Conservation (phyloP, 2,797 vertebrate genomes). For the Peromyscus aztecus region DNA sequence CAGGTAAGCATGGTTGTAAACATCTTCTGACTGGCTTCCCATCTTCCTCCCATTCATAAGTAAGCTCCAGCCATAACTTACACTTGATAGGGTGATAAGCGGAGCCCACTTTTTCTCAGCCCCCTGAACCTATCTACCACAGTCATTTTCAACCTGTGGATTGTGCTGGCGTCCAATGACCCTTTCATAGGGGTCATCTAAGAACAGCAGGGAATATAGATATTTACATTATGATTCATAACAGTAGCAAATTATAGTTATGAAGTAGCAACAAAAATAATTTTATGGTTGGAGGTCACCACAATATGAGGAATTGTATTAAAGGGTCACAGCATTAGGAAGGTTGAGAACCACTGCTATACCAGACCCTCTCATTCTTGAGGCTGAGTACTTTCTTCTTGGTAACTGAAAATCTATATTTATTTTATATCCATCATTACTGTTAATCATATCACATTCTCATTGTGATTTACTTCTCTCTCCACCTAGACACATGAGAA, state of each 20-base stretch:
- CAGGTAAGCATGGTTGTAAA: background rate
- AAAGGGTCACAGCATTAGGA: background rate
- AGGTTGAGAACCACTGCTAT: background rate
- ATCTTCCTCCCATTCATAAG: background rate
- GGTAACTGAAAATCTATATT: background rate
- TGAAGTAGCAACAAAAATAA: background rate
- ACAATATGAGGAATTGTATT: background rate
- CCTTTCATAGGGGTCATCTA: background rate
- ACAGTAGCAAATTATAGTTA: background rate
- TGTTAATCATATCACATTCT: background rate
- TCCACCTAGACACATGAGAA: background rate
- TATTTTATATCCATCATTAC: background rate
- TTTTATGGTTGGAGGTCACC: background rate
- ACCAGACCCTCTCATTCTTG: background rate
- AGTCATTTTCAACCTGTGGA: background rate
- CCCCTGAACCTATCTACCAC: background rate
- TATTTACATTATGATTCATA: background rate
- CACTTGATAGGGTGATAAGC: accelerated
- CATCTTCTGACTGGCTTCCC: background rate
- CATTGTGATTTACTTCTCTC: background rate
- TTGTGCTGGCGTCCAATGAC: background rate
- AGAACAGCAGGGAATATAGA: background rate
- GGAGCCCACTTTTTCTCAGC: background rate
- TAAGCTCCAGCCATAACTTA: background rate
- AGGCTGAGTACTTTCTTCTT: background rate